Conservation (phyloP, 1,140 invertebrate species). For the Caenorhabditis briggsae region DNA sequence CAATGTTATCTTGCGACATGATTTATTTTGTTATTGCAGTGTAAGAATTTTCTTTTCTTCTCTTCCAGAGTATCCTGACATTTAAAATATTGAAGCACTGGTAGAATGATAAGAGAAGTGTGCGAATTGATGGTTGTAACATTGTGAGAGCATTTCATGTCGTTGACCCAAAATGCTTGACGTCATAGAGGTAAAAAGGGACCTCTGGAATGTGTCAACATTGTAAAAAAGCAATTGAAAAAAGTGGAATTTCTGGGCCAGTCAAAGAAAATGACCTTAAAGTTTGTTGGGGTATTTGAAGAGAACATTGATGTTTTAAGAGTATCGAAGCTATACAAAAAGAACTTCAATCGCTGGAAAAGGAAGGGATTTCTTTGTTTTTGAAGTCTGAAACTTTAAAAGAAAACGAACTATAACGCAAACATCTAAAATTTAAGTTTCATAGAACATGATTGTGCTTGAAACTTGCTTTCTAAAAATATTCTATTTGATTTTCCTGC, state of each 20-base stretch:
- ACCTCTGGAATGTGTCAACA: slow-evolving; percentile 9
- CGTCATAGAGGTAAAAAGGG: neutral
- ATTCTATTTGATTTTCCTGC: too few species aligned
- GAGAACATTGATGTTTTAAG: neutral
- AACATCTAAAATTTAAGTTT: neutral
- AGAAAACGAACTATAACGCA: neutral
- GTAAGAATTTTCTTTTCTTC: neutral
- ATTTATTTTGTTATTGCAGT: neutral
- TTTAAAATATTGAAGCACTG: too few species aligned
- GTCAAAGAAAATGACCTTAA: neutral
- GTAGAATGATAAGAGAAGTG: neutral
- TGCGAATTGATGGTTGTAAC: neutral
- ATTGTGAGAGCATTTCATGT: neutral
- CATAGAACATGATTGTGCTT: too few species aligned
- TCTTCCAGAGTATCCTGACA: neutral
- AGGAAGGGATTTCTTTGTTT: neutral
- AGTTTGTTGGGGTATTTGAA: neutral
- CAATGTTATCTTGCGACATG: neutral
- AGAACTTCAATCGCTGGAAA: neutral
- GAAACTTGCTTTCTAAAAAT: too few species aligned
- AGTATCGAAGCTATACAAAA: neutral
- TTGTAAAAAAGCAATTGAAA: neutral
- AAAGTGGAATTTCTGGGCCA: neutral
- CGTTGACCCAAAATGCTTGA: slow-evolving; percentile 10
- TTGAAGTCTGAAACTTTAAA: neutral